phyloP scores from a whole-genome alignment of 2,113 vertebrate genomes.

The Muntiacus reevesi region DNA sequence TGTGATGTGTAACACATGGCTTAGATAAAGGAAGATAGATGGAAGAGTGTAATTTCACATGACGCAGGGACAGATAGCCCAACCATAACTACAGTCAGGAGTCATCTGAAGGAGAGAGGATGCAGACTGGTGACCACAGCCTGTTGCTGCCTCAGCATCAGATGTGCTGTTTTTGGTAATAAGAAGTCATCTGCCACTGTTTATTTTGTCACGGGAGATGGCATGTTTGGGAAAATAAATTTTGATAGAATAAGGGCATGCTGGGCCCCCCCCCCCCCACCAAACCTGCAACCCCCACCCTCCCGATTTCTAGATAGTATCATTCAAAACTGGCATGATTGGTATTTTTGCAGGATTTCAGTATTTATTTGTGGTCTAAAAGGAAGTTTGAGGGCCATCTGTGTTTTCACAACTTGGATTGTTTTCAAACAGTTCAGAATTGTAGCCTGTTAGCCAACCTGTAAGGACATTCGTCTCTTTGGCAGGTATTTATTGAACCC shows the following conservation, averaged over 20 bases:
- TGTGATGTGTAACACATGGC: constrained; percentile 36
- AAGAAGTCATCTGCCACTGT: constrained; percentile 53
- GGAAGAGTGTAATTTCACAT: constrained; percentile 42
- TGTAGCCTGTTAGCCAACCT: neutral
- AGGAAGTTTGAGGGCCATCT: neutral
- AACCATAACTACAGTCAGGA: neutral
- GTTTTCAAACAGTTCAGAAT: neutral
- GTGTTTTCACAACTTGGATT: neutral
- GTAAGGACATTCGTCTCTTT: neutral
- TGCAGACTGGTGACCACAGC: neutral
- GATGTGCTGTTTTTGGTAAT: constrained; percentile 50
- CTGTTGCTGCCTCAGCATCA: constrained; percentile 57
- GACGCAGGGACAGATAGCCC: constrained; percentile 59
- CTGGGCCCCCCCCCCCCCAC: neutral
- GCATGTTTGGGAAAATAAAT: constrained; percentile 59
- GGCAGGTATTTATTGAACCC: neutral
- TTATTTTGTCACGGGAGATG: constrained; percentile 62
- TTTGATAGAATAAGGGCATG: constrained; percentile 49
- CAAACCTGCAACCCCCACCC: neutral
- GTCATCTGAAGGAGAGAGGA: constrained; percentile 48
- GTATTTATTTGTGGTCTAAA: neutral
- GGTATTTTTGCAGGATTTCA: neutral
- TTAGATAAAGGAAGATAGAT: constrained; percentile 73
- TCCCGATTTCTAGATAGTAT: neutral
- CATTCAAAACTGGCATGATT: neutral